These are phyloP conservation scores for Melanostigma gelatinosum DNA, from an alignment of 2,113 vertebrate genomes.

Conservation along the genomic window DNA sequence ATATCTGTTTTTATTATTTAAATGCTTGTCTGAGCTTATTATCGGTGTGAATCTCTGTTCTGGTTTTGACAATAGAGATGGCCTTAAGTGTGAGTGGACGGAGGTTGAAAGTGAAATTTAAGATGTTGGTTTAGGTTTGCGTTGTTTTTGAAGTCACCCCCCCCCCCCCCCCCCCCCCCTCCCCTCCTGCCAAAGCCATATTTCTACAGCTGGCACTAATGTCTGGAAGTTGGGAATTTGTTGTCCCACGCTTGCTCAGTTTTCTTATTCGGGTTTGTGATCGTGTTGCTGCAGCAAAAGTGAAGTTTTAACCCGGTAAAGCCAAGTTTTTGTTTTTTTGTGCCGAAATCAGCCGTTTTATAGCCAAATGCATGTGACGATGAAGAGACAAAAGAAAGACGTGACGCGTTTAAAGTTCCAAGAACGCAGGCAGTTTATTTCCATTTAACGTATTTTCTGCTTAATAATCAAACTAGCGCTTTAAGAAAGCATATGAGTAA, in stretches of 20 bases:
- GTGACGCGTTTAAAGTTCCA: conserved; percentile 1
- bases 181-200: conserved; percentile 67
- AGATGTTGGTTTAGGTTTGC: conserved; percentile 21
- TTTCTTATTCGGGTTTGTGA: conserved; percentile 1
- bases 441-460: conserved; percentile 5
- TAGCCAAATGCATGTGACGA: conserved; percentile 35
- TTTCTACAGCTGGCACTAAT: conserved; percentile 40
- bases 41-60: conserved; percentile 31
- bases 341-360: conserved; percentile 21
- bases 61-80: conserved; percentile 43
- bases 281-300: neutral
- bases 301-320: conserved; percentile 5
- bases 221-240: neutral
- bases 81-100: conserved; percentile 67
- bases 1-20: conserved; percentile 68
- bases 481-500: neutral
- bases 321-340: conserved; percentile 2
- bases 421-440: neutral
- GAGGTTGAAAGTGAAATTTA: conserved; percentile 22
- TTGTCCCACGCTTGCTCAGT: conserved; percentile 6
- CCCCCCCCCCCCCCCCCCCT: neutral
- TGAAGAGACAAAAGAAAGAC: neutral
- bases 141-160: neutral
- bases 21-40: conserved; percentile 35
- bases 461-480: neutral